Conservation (phyloP, 1,140 invertebrate genomes). For the Kradibia gibbosae region DNA sequence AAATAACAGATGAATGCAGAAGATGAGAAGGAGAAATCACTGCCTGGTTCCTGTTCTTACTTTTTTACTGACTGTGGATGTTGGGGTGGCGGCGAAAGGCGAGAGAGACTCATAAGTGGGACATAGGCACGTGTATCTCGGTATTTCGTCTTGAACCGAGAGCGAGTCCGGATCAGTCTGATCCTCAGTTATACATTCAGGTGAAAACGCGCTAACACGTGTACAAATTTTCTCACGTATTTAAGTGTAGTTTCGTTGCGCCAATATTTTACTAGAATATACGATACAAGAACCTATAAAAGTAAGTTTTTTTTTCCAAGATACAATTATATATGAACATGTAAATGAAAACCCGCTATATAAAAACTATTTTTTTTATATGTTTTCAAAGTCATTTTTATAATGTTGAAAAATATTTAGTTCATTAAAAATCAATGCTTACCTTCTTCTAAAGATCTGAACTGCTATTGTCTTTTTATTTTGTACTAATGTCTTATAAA, state of each 20-base stretch:
- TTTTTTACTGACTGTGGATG: slow-evolving; percentile 12
- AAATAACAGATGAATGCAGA: neutral
- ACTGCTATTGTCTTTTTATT: no score
- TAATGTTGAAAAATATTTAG: neutral
- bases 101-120: slow-evolving; percentile 65
- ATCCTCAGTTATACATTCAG: slow-evolving; percentile 15
- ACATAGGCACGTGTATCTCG: slow-evolving; percentile 67
- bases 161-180: slow-evolving; percentile 58
- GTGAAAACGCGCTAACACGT: slow-evolving; percentile 19
- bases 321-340: no score
- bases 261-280: neutral
- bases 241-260: slow-evolving; percentile 4
- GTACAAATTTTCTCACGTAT: neutral
- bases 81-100: slow-evolving; percentile 9
- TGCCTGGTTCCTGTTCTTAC: neutral
- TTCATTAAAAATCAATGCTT: no score
- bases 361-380: no score
- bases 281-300: neutral
- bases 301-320: neutral
- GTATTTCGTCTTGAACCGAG: slow-evolving; percentile 67
- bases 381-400: neutral
- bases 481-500: no score
- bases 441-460: no score
- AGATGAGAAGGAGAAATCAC: slow-evolving; percentile 1
- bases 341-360: no score